phyloP scores from a whole-genome alignment of 1,140 invertebrate genomes.

The Rhyacophila brunnea region DNA sequence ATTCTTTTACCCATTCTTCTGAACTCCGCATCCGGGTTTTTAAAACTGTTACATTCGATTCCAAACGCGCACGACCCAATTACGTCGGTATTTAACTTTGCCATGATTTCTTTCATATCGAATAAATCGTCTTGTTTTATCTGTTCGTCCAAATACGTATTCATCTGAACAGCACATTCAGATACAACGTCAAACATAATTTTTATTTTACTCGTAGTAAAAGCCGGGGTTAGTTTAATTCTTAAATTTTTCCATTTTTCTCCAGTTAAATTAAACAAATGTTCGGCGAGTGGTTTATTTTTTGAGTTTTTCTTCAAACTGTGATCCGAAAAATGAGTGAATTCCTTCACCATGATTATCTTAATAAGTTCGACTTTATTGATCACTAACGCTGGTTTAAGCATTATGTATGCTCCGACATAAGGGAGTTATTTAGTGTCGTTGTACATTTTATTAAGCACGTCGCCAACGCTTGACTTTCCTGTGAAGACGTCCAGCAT shows the following conservation, averaged over 20 bases:
- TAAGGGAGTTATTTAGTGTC: constrained; percentile 30
- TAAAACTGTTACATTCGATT: constrained; percentile 53
- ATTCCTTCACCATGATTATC: constrained; percentile 61
- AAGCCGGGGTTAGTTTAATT: constrained; percentile 55
- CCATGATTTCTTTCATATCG: constrained; percentile 52
- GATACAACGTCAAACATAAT: constrained; percentile 50
- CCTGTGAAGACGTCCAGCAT: constrained; percentile 29
- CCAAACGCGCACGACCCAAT: constrained; percentile 61
- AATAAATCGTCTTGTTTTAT: constrained; percentile 41
- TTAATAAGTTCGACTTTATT: constrained; percentile 61
- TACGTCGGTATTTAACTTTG: constrained; percentile 55
- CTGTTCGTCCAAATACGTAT: constrained; percentile 40
- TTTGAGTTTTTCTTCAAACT: constrained; percentile 48
- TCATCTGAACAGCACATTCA: constrained; percentile 42
- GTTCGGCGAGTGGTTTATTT: constrained; percentile 50
- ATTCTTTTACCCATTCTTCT: constrained; percentile 45
- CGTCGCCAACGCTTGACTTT: constrained; percentile 38
- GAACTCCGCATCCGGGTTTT: constrained; percentile 54
- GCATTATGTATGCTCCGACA: constrained; percentile 42
- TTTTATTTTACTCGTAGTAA: constrained; percentile 61
- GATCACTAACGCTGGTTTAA: constrained; percentile 51
- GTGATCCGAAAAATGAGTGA: constrained; percentile 53
- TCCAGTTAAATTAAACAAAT: constrained; percentile 48
- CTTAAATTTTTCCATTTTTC: constrained; percentile 57
- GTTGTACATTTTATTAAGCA: constrained; percentile 29